phyloP scores from a whole-genome alignment of 1,140 invertebrate genomes.

The Eupeodes corollae region DNA sequence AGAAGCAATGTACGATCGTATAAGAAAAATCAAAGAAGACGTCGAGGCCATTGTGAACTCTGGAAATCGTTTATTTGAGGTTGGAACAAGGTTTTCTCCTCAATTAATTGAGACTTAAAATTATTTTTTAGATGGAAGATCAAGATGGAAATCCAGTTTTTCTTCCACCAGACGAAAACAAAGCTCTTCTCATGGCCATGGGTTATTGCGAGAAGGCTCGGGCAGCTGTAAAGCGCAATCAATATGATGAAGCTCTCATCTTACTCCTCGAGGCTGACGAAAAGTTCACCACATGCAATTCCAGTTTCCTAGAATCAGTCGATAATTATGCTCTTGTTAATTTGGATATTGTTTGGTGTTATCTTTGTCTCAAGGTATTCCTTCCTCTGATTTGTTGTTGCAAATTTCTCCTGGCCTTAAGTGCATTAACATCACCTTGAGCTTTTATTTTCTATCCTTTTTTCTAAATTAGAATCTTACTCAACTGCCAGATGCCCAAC shows the following conservation, averaged over 20 bases:
- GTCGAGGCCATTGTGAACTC: slow-evolving; percentile 25
- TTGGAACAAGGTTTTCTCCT: not conserved
- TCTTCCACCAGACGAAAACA: slow-evolving; percentile 52
- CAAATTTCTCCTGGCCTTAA: not conserved
- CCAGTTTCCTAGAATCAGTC: slow-evolving; percentile 53
- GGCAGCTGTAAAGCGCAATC: slow-evolving; percentile 48
- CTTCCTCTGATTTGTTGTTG: not conserved
- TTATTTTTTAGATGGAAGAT: slow-evolving; percentile 54
- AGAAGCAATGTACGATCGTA: slow-evolving; percentile 20
- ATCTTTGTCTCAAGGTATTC: slow-evolving; percentile 48
- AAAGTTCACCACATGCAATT: slow-evolving; percentile 56
- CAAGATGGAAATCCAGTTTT: slow-evolving; percentile 60
- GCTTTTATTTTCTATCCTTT: not conserved
- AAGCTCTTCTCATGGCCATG: slow-evolving; percentile 58
- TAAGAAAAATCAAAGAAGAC: slow-evolving; percentile 27
- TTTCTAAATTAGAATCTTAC: slow-evolving; percentile 50
- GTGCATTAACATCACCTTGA: not conserved
- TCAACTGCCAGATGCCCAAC: slow-evolving; percentile 59
- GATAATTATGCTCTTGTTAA: slow-evolving; percentile 72
- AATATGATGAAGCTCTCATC: slow-evolving; percentile 56
- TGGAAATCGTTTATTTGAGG: slow-evolving; percentile 23
- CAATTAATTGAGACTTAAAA: not conserved
- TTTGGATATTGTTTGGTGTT: slow-evolving; percentile 77
- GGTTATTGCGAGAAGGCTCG: slow-evolving; percentile 66
- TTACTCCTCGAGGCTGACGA: slow-evolving; percentile 64